These are phyloP conservation scores for Silurus glanis DNA, from an alignment of 2,113 vertebrate species.

Conservation along the genomic window DNA sequence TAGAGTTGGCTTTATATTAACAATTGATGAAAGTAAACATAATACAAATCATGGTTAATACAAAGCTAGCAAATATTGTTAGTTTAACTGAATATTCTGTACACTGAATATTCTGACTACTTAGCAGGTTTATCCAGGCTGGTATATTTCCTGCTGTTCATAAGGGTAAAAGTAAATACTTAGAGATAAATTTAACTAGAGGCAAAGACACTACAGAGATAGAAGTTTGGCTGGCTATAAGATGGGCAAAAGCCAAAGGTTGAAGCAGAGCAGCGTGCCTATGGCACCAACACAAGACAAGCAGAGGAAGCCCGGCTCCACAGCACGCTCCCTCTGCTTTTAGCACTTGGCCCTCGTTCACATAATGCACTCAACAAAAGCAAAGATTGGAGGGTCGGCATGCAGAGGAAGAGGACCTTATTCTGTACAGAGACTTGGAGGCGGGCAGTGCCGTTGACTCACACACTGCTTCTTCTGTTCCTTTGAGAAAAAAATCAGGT, in stretches of 20 bases:
- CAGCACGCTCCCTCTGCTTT: constrained; percentile 45
- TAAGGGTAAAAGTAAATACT: background rate
- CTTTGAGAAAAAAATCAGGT: constrained; percentile 12
- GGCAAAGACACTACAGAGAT: background rate
- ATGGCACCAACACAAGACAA: constrained; percentile 29
- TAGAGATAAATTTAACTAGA: constrained; percentile 5
- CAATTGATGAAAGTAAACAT: background rate
- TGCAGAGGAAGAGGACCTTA: constrained; percentile 41
- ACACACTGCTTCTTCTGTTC: constrained; percentile 41
- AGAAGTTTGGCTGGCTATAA: constrained; percentile 32
- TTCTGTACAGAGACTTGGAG: constrained; percentile 45
- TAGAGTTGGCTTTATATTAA: background rate
- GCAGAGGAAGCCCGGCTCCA: constrained; percentile 47
- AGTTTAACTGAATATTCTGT: background rate
- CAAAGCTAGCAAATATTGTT: background rate
- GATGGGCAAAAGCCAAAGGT: constrained; percentile 33
- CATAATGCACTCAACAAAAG: constrained; percentile 46
- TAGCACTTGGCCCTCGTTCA: constrained; percentile 45
- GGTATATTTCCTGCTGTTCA: background rate
- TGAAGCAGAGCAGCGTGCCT: constrained; percentile 33
- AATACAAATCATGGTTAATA: background rate
- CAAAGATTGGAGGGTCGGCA: constrained; percentile 21
- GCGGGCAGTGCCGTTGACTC: constrained; percentile 36
- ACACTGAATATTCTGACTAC: background rate
- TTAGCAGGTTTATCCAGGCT: background rate